Percentiles rank a stretch among this genome's conserved stretches.
Conservation (phyloP, 2,888 invertebrate genomes). For the Hemicrepidius hirtus region DNA sequence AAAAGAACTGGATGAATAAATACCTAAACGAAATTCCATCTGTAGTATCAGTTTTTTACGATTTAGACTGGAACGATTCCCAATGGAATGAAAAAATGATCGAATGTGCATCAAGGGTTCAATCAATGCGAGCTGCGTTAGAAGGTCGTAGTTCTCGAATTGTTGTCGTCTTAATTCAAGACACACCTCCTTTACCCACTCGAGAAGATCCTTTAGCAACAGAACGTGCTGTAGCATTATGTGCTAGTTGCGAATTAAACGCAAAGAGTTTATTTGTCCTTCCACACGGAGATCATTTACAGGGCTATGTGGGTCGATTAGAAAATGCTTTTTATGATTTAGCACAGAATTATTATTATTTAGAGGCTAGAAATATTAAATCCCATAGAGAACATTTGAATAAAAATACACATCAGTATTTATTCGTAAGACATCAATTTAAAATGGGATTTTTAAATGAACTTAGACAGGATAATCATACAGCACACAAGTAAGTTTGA, state of each 20-base stretch:
- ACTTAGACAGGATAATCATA: constrained; percentile 90
- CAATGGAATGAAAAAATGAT: constrained; percentile 96
- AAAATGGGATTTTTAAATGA: constrained; percentile 98
- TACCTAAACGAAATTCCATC: constrained; percentile 93
- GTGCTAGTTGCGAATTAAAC: constrained; percentile 92
- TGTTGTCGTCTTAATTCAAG: constrained; percentile 93
- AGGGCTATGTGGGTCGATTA: constrained; percentile 83
- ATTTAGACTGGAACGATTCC: constrained; percentile 97
- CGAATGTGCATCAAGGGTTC: constrained; percentile 93
- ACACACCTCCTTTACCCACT: constrained; percentile 83
- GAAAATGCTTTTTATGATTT: constrained; percentile 96
- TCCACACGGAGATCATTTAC: constrained; percentile 91
- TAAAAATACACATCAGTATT: constrained; percentile 91
- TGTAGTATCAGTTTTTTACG: constrained; percentile 95
- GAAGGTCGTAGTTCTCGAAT: constrained; percentile 85
- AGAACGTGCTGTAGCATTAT: constrained; percentile 93
- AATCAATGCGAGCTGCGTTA: constrained; percentile 84
- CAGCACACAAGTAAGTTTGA: constrained; percentile 84
- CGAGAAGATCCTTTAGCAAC: constrained; percentile 90
- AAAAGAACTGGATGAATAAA: constrained; percentile 96
- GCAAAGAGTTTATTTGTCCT: constrained; percentile 92
- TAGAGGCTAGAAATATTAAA: constrained; percentile 90
- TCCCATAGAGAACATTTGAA: constrained; percentile 93
- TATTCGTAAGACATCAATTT: constrained; percentile 96
- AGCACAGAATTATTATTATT: constrained; percentile 93